Evolutionary conservation across 1,140 invertebrate genomes (phyloP), one percentile per base, ranked within the genome.

Genomic region (Eupeodes corollae): DNA sequence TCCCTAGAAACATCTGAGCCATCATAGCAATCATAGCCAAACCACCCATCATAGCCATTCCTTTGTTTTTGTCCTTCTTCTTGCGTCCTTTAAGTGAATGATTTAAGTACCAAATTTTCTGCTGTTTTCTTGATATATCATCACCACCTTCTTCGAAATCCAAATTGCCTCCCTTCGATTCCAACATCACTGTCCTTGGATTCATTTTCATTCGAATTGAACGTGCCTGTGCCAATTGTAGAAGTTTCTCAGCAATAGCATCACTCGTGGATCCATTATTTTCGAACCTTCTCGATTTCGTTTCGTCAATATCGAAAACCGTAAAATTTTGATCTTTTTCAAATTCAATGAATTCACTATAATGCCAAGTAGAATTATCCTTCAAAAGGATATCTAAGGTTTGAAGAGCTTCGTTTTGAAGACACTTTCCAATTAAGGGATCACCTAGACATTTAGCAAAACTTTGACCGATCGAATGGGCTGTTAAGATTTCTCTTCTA

Each of bases 1-100:
- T 83, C 8, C 79, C 80, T 50, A 82, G 76, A 38, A 79, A 76
- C 63, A 82, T 59, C 65, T 83, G 79, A 1, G 75, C 74, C 65
- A 83, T 67, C 63, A 82, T 77, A 41, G 76, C 78, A 52, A 78
- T 72, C 63, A 82, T 73, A n/a, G 76, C 79, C 32, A 79, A 59
- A 47, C 74, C 78, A 48, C 74, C 77, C 70, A 82, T 73, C 68
- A 82, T 70, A 44, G 79, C 53, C 55, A 75, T 72, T 35, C 72
- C 70, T 48, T 61, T 65, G 52, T 67, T 61, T 56, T 70, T 69
- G 55, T 58, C 58, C 52, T 64, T 63, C 55, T 68, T 68, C 54
- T 68, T 68, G 56, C 63, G 63, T 59, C 62, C 63, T 66, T 49
- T 58, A 58, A 51, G 54, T 57, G 55, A 53, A 63, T 52, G 56